Evolutionary conservation across 2,888 invertebrate species (phyloP), one percentile per base, ranked within the genome.

Genomic region (Xestia sexstrigata): DNA sequence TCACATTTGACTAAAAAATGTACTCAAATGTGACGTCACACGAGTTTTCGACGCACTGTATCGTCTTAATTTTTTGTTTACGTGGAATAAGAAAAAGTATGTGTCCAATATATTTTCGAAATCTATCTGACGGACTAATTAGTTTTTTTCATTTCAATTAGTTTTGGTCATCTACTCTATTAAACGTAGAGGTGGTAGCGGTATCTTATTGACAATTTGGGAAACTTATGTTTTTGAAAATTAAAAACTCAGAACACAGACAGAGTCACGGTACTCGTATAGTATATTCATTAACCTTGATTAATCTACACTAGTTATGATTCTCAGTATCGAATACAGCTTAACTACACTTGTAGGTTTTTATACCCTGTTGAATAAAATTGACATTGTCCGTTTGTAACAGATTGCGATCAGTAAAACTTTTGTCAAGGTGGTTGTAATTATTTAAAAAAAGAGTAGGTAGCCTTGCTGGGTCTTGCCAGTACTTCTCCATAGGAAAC

Each of bases 311-410:
- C 20, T 15, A 26, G 35, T 60, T 58, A 52, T 60, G 42, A 26
- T 79, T 79, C 72, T 67, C 15, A 67, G 52, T 67, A 67, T 79
- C 15, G 35, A 79, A 72, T 65, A 58, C n/a, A 26, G 42, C 47
- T 42, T n/a, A 58, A 23, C 70, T 39, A 70, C 58, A 52, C 66
- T 72, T 71, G n/a, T 17, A 66, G 0, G 47, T 72, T 39, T 78
- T 55, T 66, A 55, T n/a, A 42, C 39, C 30, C 23, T 60, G 23
- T 26, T 26, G 2, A 49, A 79, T 71, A 66, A 79, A 60, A 71
- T 79, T 78, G 72, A 79, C 49, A 72, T 0, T 35, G 45, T 60
- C 49, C 60, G 58, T 26, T 66, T 15, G 45, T 26, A 67, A 45
- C 26, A 45, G n/a, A 58, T 52, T 72, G 23, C 9, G 26, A 66